These are phyloP conservation scores for Myotis daubentonii DNA, from an alignment of 2,797 vertebrate genomes.

Conservation along the genomic window DNA sequence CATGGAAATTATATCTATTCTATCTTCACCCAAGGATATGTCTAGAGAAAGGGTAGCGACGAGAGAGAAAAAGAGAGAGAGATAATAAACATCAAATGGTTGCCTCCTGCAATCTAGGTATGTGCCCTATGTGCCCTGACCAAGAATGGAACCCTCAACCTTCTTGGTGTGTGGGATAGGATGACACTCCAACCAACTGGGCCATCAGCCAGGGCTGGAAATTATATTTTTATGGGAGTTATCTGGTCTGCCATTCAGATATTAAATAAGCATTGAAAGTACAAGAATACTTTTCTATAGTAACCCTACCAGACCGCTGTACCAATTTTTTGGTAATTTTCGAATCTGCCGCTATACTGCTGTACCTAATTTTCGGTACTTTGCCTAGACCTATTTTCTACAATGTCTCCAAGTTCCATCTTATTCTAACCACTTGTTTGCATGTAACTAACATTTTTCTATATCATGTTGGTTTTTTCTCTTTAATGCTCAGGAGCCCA, in stretches of 20 bases:
- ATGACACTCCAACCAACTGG: background rate
- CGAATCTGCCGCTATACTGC: too few species aligned
- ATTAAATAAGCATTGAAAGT: slow-evolving; percentile 22
- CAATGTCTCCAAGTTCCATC: too few species aligned
- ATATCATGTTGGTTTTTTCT: too few species aligned
- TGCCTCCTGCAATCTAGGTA: background rate
- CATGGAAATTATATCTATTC: background rate
- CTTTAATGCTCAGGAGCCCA: too few species aligned
- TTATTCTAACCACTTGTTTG: too few species aligned
- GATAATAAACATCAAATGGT: background rate
- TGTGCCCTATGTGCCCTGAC: background rate
- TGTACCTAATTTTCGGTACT: too few species aligned
- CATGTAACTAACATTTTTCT: too few species aligned
- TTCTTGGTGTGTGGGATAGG: background rate
- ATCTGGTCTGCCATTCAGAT: background rate
- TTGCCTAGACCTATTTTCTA: too few species aligned
- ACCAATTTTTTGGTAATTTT: too few species aligned
- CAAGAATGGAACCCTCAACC: background rate
- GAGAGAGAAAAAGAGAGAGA: background rate
- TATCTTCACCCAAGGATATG: background rate
- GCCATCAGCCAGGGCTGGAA: background rate
- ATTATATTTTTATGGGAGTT: background rate
- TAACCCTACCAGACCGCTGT: too few species aligned
- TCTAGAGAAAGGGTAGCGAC: background rate
- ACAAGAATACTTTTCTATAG: background rate